phyloP scores from a whole-genome alignment of 2,797 vertebrate genomes.

The Melanogrammus aeglefinus region DNA sequence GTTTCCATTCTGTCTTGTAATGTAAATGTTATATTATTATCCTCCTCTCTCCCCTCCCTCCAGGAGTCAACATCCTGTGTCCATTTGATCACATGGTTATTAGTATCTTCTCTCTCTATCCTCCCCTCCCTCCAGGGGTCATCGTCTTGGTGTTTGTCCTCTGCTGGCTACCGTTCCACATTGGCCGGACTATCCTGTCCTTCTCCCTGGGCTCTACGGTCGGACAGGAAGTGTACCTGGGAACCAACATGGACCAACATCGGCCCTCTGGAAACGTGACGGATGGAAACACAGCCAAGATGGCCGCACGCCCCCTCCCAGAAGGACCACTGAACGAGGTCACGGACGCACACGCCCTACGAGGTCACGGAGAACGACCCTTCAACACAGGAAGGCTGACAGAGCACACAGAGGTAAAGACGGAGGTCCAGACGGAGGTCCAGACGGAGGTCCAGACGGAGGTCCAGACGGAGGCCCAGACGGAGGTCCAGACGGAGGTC shows the following conservation, averaged over 20 bases:
- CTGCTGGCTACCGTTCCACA: slow-evolving; percentile 81
- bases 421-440: slow-evolving; percentile 1
- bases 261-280: not conserved
- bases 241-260: not conserved
- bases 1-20: not conserved
- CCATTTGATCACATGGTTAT: too few species aligned
- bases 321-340: not conserved
- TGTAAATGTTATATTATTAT: not conserved
- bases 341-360: not conserved
- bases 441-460: too few species aligned
- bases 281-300: not conserved
- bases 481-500: not conserved
- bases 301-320: not conserved
- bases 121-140: slow-evolving; percentile 58
- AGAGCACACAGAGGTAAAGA: not conserved
- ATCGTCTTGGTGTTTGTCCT: slow-evolving; percentile 79
- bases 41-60: not conserved
- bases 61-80: slow-evolving; percentile 75
- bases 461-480: too few species aligned
- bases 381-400: not conserved
- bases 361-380: not conserved
- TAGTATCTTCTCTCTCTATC: not conserved
- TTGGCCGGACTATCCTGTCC: slow-evolving; percentile 77
- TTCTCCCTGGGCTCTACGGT: slow-evolving; percentile 38
- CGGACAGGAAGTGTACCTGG: slow-evolving; percentile 25